Percentiles rank a stretch among this genome's conserved stretches.
phyloP scores from a whole-genome alignment of 2,888 invertebrate genomes.

The Pecten maximus region DNA sequence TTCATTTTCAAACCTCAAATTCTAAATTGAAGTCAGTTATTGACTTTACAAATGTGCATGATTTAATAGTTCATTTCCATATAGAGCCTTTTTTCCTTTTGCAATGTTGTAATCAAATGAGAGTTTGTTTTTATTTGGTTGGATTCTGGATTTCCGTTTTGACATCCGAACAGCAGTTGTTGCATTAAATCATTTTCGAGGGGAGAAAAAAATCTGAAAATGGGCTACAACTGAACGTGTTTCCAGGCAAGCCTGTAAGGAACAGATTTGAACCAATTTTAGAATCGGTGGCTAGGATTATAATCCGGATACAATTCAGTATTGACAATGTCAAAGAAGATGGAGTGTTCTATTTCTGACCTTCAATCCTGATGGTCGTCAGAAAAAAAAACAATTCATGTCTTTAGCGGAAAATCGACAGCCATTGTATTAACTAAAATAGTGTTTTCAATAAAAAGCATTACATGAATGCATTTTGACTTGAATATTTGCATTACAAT shows the following conservation, averaged over 20 bases:
- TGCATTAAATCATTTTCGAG: slow-evolving; percentile 23
- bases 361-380: slow-evolving; percentile 22
- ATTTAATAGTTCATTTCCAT: slow-evolving; percentile 35
- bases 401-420: slow-evolving; percentile 13
- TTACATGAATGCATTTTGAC: background rate
- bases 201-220: background rate
- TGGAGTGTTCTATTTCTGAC: slow-evolving; percentile 15
- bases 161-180: slow-evolving; percentile 22
- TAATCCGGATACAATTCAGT: background rate
- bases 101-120: slow-evolving; percentile 5
- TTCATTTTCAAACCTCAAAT: background rate
- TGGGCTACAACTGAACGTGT: background rate
- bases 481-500: slow-evolving; percentile 19
- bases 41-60: slow-evolving; percentile 11
- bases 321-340: slow-evolving; percentile 28
- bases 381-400: background rate
- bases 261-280: slow-evolving; percentile 2
- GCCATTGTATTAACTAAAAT: slow-evolving; percentile 13
- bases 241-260: background rate
- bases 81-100: background rate
- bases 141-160: background rate
- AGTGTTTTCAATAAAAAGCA: slow-evolving; percentile 7
- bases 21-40: slow-evolving; percentile 23
- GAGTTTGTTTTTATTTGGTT: background rate
- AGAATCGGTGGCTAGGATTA: background rate